These are phyloP conservation scores for Gymnosoma rotundatum DNA, from an alignment of 2,888 invertebrate species.

Conservation along the genomic window DNA sequence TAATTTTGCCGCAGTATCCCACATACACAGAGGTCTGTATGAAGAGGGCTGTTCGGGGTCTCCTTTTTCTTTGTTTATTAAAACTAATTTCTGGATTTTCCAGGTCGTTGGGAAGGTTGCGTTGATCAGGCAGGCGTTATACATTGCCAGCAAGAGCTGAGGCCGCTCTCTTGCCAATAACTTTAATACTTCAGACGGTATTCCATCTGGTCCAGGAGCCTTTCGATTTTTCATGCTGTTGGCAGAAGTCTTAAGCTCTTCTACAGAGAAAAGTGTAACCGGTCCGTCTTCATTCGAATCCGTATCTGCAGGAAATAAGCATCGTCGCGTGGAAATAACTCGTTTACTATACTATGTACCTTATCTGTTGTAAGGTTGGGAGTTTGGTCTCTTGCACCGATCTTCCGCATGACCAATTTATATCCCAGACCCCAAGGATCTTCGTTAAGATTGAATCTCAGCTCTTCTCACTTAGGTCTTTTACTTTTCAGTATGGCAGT, in stretches of 20 bases:
- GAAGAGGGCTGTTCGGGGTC: too few relatives aligned
- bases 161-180: background rate
- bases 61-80: background rate
- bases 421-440: background rate
- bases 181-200: conserved; percentile 4
- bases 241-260: too few relatives aligned
- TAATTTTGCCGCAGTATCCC: too few relatives aligned
- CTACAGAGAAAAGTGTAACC: too few relatives aligned
- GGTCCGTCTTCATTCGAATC: too few relatives aligned
- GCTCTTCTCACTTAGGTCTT: background rate
- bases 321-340: too few relatives aligned
- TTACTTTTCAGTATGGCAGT: background rate
- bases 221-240: too few relatives aligned
- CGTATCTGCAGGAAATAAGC: too few relatives aligned
- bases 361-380: background rate
- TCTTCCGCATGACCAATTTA: background rate
- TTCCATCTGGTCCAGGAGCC: background rate
- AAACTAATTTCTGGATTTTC: conserved; percentile 4
- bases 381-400: background rate
- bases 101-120: conserved; percentile 3
- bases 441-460: background rate
- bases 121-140: conserved; percentile 17
- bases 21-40: too few relatives aligned
- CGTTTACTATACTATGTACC: too few relatives aligned
- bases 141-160: background rate